These are phyloP conservation scores for Trachymyrmex septentrionalis DNA, from an alignment of 1,140 invertebrate species.

Conservation along the genomic window DNA sequence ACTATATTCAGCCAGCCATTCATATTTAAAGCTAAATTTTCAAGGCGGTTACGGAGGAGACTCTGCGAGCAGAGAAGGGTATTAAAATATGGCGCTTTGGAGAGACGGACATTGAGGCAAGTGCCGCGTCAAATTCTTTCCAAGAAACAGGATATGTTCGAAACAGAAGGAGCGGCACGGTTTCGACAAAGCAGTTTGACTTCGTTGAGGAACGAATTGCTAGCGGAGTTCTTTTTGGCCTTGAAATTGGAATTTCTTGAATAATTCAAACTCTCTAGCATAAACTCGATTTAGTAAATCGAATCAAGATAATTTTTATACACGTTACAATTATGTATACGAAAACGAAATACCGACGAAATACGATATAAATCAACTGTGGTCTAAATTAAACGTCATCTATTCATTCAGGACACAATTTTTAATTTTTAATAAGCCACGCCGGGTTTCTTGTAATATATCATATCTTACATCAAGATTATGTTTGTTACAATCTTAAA, in stretches of 20 bases:
- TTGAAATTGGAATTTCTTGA: conserved; percentile 51
- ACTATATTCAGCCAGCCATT: conserved; percentile 30
- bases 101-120: conserved; percentile 46
- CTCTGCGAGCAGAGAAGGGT: background rate
- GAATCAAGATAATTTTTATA: conserved; percentile 15
- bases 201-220: conserved; percentile 40
- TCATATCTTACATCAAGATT: background rate
- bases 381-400: conserved; percentile 9
- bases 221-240: conserved; percentile 24
- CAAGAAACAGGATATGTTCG: conserved; percentile 33
- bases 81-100: conserved; percentile 55
- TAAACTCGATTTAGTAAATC: conserved; percentile 23
- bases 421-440: conserved; percentile 23
- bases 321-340: conserved; percentile 29
- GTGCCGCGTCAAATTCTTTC: conserved; percentile 54
- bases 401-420: conserved; percentile 4
- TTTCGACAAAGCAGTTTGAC: conserved; percentile 36
- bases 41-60: background rate
- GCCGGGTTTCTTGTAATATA: background rate
- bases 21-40: conserved; percentile 61
- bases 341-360: background rate
- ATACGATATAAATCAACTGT: conserved; percentile 1
- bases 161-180: conserved; percentile 38
- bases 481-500: background rate
- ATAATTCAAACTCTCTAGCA: conserved; percentile 41